phyloP scores from a whole-genome alignment of 2,888 invertebrate genomes.

The Pseudolycoriella hygida region DNA sequence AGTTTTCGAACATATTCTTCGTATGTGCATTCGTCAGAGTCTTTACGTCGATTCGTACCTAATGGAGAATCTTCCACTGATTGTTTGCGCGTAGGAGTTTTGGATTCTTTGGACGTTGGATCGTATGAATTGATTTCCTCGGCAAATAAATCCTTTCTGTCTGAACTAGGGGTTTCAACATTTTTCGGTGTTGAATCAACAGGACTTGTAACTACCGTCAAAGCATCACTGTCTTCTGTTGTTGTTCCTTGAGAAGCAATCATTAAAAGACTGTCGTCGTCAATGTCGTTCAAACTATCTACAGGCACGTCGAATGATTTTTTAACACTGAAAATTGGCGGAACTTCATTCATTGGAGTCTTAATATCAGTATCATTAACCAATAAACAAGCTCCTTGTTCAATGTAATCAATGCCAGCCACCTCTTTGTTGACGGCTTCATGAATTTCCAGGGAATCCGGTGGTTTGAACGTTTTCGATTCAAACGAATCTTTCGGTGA shows the following conservation, averaged over 20 bases:
- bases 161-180: conserved; percentile 17
- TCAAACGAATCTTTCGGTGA: conserved; percentile 5
- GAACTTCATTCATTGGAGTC: conserved; percentile 30
- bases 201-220: conserved; percentile 36
- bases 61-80: conserved; percentile 14
- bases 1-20: conserved; percentile 46
- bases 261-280: conserved; percentile 40
- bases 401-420: conserved; percentile 38
- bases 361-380: conserved; percentile 24
- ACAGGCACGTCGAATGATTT: conserved; percentile 1
- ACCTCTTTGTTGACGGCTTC: conserved; percentile 21
- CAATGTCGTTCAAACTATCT: conserved; percentile 26
- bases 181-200: conserved; percentile 19
- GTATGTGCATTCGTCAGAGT: conserved; percentile 29
- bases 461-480: conserved; percentile 17
- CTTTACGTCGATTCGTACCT: conserved; percentile 14
- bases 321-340: conserved; percentile 12
- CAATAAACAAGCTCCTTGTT: conserved; percentile 29
- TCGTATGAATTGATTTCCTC: conserved; percentile 1
- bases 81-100: conserved; percentile 1
- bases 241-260: conserved; percentile 31
- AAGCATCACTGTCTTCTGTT: conserved; percentile 41
- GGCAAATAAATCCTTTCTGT: conserved; percentile 12
- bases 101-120: not conserved
- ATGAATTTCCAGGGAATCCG: conserved; percentile 21